Conservation (phyloP, 2,797 vertebrate species). For the Sandelia bainsii region DNA sequence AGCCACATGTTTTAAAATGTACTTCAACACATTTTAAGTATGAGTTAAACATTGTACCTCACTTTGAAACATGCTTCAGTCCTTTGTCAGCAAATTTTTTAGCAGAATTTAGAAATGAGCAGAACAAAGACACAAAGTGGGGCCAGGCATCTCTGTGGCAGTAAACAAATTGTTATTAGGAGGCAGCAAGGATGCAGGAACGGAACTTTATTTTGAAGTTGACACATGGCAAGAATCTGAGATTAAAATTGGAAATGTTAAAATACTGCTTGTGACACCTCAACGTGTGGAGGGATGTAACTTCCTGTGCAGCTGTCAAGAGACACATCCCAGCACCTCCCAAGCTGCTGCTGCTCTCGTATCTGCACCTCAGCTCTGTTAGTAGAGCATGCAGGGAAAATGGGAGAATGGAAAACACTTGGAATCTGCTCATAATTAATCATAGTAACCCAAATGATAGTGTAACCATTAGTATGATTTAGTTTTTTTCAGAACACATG, state of each 20-base stretch:
- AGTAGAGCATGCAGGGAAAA: slow-evolving; percentile 60
- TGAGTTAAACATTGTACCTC: slow-evolving; percentile 12
- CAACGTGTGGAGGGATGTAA: slow-evolving; percentile 78
- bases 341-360: slow-evolving; percentile 56
- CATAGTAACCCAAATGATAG: slow-evolving; percentile 49
- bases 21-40: slow-evolving; percentile 20
- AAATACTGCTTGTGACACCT: slow-evolving; percentile 82
- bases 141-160: slow-evolving; percentile 28
- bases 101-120: neutral
- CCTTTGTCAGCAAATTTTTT: slow-evolving; percentile 10
- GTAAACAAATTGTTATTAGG: slow-evolving; percentile 73
- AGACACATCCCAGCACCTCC: slow-evolving; percentile 77
- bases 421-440: slow-evolving; percentile 68
- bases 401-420: slow-evolving; percentile 51
- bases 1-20: slow-evolving; percentile 34
- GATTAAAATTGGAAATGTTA: slow-evolving; percentile 83
- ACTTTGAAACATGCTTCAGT: slow-evolving; percentile 22
- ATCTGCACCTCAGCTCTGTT: slow-evolving; percentile 70
- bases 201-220: slow-evolving; percentile 73
- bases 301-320: slow-evolving; percentile 85
- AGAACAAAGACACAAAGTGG: slow-evolving; percentile 37
- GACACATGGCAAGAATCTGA: slow-evolving; percentile 78
- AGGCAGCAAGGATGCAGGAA: slow-evolving; percentile 50
- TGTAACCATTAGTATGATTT: slow-evolving; percentile 30
- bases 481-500: slow-evolving; percentile 16